phyloP scores from a whole-genome alignment of 2,113 vertebrate genomes.

The Mormyrus iriodes region DNA sequence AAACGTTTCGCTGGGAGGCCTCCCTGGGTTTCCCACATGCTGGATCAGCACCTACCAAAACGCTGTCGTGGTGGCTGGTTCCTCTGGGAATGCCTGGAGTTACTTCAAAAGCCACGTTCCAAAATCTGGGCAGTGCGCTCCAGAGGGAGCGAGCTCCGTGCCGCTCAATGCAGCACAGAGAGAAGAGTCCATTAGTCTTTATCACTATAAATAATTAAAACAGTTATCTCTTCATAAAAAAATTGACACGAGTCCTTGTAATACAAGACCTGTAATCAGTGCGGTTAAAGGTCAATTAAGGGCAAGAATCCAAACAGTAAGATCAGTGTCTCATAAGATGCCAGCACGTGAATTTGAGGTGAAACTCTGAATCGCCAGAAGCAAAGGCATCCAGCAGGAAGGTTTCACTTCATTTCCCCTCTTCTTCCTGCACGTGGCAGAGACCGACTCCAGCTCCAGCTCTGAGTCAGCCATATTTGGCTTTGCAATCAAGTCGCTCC shows the following conservation, averaged over 20 bases:
- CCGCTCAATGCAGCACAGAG: slow-evolving; percentile 25
- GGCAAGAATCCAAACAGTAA: slow-evolving; percentile 10
- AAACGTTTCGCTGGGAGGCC: not conserved
- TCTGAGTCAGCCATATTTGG: not conserved
- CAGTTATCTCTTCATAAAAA: slow-evolving; percentile 37
- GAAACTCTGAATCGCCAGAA: not conserved
- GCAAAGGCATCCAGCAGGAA: not conserved
- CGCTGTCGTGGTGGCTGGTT: not conserved
- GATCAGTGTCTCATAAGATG: not conserved
- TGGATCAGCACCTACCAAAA: slow-evolving; percentile 15
- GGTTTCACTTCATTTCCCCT: not conserved
- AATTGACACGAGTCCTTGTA: slow-evolving; percentile 40
- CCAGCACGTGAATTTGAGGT: not conserved
- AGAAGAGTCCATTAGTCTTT: slow-evolving; percentile 41
- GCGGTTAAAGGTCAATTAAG: slow-evolving; percentile 28
- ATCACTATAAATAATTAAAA: slow-evolving; percentile 27
- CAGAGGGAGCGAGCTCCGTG: not conserved
- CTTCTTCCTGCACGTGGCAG: not conserved
- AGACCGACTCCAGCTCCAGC: not conserved
- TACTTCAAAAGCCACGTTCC: not conserved
- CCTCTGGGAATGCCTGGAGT: not conserved
- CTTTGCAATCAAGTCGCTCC: not conserved
- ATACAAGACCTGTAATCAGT: slow-evolving; percentile 28
- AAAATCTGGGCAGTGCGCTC: not conserved
- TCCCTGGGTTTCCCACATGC: not conserved